Base-by-base conservation (phyloP, 2,113 vertebrate species). In the Elachura formosa region DNA sequence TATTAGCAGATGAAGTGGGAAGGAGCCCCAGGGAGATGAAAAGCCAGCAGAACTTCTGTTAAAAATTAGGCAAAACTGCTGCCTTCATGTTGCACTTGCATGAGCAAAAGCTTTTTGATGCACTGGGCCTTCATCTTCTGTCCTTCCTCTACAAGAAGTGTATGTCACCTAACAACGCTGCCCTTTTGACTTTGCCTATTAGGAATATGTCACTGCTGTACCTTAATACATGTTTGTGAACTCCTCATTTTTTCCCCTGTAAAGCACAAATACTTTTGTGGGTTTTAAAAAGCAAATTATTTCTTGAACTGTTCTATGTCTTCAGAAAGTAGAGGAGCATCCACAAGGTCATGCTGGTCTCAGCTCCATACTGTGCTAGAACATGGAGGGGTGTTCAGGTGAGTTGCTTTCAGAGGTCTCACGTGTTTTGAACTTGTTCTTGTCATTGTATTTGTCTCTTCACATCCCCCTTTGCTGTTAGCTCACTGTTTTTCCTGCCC, bases 1-100 rank as follows among this genome's bases (percentile, higher is more conserved):
- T 94, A 72, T 92, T 85, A 93, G 78, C 48, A 79, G 76, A 56
- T 71, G 71, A 95, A 87, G n/a, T 75, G 67, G 68, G 72, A 96
- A 90, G 77, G 68, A 88, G 68, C 67, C 63, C 36, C 56, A 72
- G 69, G 34, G 87, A 93, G 41, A 83, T 29, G 46, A 61, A 85
- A 77, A 88, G 15, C 46, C 73, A 74, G 56, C 56, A 89, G 48
- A 84, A 67, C 73, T 93, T 93, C 73, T 94, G 85, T 84, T 78
- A 92, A 82, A 43, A 48, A 51, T 88, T 81, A 85, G 36, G 38
- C 26, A 81, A 79, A 94, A 51, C 38, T 67, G 51, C 80, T 89
- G 94, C 77, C 63, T 69, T 83, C 34, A 14, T 31, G 28, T 51
- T 67, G n/a, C 14, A 29, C 77, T 80, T 91, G 41, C 52, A 86